A percentile compares a stretch with the other conserved stretches of the same genome.
Evolutionary conservation across 2,113 vertebrate species (phyloP).

Genomic region (Pteronura brasiliensis): DNA sequence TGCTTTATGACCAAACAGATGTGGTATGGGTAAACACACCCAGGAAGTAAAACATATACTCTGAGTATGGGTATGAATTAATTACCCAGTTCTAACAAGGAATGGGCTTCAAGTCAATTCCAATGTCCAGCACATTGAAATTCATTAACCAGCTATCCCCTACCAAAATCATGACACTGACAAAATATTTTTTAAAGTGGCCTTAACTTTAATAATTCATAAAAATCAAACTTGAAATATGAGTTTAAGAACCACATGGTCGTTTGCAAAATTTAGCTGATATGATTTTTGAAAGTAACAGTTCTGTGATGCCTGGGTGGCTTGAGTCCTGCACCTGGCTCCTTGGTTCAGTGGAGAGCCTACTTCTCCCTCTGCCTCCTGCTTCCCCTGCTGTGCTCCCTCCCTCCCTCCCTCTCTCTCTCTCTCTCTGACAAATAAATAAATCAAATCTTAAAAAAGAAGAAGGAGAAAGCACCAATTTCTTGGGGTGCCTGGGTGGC

Average conservation of each 20-base stretch:
- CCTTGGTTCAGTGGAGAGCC: too few relatives aligned
- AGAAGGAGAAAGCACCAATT: background rate
- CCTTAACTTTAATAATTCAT: background rate
- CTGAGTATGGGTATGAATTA: background rate
- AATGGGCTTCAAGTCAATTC: background rate
- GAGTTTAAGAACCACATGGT: background rate
- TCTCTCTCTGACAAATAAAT: too few relatives aligned
- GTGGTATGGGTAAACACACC: rapidly evolving
- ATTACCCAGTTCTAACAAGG: background rate
- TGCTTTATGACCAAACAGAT: background rate
- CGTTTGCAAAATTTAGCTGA: background rate
- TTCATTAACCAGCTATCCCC: background rate
- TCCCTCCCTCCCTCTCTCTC: too few relatives aligned
- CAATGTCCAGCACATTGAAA: background rate
- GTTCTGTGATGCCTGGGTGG: background rate
- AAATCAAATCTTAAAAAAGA: too few relatives aligned
- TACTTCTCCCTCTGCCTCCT: too few relatives aligned
- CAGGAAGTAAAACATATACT: background rate
- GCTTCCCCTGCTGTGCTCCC: too few relatives aligned
- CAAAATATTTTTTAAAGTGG: background rate
- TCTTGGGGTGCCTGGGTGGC: background rate
- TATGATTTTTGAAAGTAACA: background rate
- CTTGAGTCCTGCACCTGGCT: too few relatives aligned
- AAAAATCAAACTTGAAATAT: background rate
- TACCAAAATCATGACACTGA: background rate